Percentiles rank a stretch among this genome's conserved stretches.
Evolutionary conservation across 2,888 invertebrate genomes (phyloP).

Genomic region (Galerucella pusilla): DNA sequence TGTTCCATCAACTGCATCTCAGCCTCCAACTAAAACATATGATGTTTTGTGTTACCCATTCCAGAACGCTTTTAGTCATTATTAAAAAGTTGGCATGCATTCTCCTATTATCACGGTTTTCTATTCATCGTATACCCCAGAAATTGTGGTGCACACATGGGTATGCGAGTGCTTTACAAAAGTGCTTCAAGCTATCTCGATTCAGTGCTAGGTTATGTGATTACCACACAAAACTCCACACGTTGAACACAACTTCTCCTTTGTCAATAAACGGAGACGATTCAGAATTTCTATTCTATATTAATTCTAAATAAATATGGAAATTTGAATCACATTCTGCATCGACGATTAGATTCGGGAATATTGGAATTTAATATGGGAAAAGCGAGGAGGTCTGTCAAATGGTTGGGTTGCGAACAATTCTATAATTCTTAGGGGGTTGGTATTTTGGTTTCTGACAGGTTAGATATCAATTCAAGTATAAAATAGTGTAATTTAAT

Average conservation of each 20-base stretch:
- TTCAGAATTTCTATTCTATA: conserved; percentile 9
- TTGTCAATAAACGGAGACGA: conserved; percentile 9
- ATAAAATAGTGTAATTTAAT: no score
- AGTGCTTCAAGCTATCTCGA: conserved; percentile 21
- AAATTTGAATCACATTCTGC: not conserved
- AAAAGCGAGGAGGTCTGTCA: not conserved
- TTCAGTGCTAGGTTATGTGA: conserved; percentile 16
- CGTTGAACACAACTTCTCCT: conserved; percentile 2
- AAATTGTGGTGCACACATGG: conserved; percentile 27
- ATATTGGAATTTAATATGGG: conserved; percentile 4
- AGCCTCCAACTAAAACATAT: conserved; percentile 15
- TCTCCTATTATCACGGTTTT: conserved; percentile 29
- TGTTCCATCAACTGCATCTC: conserved; percentile 6
- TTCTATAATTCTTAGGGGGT: not conserved
- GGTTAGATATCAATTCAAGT: no score
- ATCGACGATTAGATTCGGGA: not conserved
- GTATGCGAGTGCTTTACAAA: conserved; percentile 31
- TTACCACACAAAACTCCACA: conserved; percentile 16
- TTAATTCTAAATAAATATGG: conserved; percentile 8
- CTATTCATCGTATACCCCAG: conserved; percentile 25
- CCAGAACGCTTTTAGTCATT: conserved; percentile 29
- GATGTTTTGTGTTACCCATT: conserved; percentile 23
- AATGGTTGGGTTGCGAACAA: not conserved
- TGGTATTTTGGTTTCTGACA: no score
- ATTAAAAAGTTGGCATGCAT: conserved; percentile 37